phyloP scores from a whole-genome alignment of 2,797 vertebrate genomes.

The Scomberomorus guttatus region DNA sequence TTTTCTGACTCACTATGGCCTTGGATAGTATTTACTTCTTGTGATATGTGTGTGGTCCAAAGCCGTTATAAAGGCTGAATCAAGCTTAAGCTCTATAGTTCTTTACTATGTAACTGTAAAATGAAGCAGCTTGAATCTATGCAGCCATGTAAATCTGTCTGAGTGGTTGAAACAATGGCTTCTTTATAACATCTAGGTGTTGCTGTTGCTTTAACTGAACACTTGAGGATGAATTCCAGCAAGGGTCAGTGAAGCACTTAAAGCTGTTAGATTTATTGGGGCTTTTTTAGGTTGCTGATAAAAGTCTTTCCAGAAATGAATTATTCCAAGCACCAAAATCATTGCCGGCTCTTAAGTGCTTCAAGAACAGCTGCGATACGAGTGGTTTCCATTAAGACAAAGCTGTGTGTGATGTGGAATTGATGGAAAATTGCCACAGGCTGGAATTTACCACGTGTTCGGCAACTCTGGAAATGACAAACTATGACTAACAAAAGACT shows the following conservation, averaged over 20 bases:
- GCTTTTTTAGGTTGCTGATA: background rate
- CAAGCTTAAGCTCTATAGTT: background rate
- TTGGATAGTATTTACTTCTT: conserved; percentile 30
- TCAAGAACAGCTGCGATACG: background rate
- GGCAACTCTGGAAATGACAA: background rate
- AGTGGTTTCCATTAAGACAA: background rate
- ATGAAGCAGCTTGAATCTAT: conserved; percentile 14
- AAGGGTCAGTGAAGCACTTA: background rate
- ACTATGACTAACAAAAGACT: background rate
- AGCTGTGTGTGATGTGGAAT: background rate
- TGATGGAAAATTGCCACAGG: background rate
- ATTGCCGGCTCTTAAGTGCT: background rate
- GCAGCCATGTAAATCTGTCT: background rate
- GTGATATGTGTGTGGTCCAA: conserved; percentile 11
- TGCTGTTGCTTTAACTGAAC: conserved; percentile 8
- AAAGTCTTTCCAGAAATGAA: background rate
- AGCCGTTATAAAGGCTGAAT: background rate
- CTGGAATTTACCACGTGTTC: background rate
- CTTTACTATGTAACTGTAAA: background rate
- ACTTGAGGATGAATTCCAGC: background rate
- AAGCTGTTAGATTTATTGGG: background rate
- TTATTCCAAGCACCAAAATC: background rate
- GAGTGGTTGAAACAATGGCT: background rate
- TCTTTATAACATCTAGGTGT: background rate
- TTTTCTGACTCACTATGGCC: conserved; percentile 56